Conservation (phyloP, 2,797 vertebrate genomes). For the Eurystomus glaucurus region DNA sequence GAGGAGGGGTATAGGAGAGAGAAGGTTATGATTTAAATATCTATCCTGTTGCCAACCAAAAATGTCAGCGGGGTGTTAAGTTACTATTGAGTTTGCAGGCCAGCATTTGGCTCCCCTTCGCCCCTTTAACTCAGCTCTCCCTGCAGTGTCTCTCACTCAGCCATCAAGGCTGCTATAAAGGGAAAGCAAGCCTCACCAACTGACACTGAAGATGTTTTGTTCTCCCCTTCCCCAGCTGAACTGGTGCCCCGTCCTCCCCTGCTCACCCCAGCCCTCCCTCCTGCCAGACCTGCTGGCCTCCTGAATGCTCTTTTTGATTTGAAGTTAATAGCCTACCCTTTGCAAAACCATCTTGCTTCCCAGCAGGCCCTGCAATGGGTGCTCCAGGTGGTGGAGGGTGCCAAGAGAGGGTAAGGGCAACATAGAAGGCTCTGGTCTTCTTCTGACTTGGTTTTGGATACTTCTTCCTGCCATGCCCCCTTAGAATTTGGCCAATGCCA, state of each 20-base stretch:
- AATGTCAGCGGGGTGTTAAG: conserved; percentile 66
- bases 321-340: conserved; percentile 28
- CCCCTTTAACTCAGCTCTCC: not conserved
- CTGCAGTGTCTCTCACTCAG: not conserved
- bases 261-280: not conserved
- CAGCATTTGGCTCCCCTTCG: not conserved
- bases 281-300: not conserved
- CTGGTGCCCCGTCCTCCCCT: not conserved
- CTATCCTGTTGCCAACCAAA: conserved; percentile 65
- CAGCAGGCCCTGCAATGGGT: not conserved
- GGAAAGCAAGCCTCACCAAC: conserved; percentile 10
- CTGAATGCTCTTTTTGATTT: conserved; percentile 47
- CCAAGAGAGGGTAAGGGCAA: not conserved
- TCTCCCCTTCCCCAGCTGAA: conserved; percentile 14
- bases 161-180: conserved; percentile 19
- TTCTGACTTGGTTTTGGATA: not conserved
- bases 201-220: not conserved
- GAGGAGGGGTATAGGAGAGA: not conserved
- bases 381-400: not conserved
- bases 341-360: not conserved
- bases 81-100: conserved; percentile 66
- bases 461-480: not conserved
- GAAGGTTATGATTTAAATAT: conserved; percentile 74
- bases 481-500: not conserved
- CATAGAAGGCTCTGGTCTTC: not conserved